Evolutionary conservation across 2,113 vertebrate genomes (phyloP).

Genomic region (Pseudorhombus dupliciocellatus): DNA sequence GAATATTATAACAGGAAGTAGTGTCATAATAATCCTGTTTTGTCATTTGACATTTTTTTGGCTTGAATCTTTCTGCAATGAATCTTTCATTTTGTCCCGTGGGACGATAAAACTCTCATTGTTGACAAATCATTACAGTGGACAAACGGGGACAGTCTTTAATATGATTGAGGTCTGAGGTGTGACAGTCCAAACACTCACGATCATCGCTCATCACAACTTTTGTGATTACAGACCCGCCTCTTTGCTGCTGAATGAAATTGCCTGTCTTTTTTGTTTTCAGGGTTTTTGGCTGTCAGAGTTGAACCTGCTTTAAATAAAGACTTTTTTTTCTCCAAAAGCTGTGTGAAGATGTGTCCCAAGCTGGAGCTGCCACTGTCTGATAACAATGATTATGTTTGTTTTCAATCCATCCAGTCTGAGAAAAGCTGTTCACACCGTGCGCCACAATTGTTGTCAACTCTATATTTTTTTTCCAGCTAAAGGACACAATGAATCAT

Average conservation of each 20-base stretch:
- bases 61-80: constrained; percentile 22
- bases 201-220: constrained; percentile 28
- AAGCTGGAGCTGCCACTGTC: background rate
- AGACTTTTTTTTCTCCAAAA: constrained; percentile 2
- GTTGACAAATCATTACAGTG: constrained; percentile 19
- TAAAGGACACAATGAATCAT: background rate
- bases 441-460: background rate
- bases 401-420: constrained; percentile 11
- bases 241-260: constrained; percentile 23
- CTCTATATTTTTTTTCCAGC: background rate
- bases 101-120: constrained; percentile 21
- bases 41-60: constrained; percentile 20
- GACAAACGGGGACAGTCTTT: constrained; percentile 16
- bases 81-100: constrained; percentile 16
- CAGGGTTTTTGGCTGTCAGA: background rate
- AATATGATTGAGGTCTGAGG: constrained; percentile 25
- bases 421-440: constrained; percentile 13
- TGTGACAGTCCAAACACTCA: constrained; percentile 22
- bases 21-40: constrained; percentile 15
- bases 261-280: constrained; percentile 2
- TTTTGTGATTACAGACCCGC: background rate
- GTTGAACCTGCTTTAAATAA: constrained; percentile 5
- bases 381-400: background rate
- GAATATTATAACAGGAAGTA: constrained; percentile 24
- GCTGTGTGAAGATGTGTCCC: background rate